A percentile compares a stretch with the other conserved stretches of the same genome.
Conservation (phyloP, 2,888 invertebrate species). For the Ectemnius lituratus region DNA sequence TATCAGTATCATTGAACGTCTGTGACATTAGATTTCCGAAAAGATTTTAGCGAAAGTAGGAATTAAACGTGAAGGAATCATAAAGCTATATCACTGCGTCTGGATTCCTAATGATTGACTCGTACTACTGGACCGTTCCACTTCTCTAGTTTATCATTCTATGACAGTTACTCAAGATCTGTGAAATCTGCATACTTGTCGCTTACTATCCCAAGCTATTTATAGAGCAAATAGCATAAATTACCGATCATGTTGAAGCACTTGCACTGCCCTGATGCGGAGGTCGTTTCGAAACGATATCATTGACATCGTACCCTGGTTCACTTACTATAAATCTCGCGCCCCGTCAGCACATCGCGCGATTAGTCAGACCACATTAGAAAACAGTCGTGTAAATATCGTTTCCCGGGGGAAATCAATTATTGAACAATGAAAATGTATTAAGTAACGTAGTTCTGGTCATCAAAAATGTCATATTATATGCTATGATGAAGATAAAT, state of each 20-base stretch:
- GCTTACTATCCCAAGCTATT: conserved; percentile 36
- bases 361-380: conserved; percentile 8
- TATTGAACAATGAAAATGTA: too few relatives aligned
- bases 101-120: too few relatives aligned
- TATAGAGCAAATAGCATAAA: conserved; percentile 42
- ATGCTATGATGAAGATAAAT: too few relatives aligned
- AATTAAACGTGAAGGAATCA: too few relatives aligned
- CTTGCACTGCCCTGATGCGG: conserved; percentile 48
- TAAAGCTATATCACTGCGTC: too few relatives aligned
- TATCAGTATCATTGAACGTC: too few relatives aligned
- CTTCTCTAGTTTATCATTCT: neutral
- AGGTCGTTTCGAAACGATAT: conserved; percentile 64
- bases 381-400: conserved; percentile 4
- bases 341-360: conserved; percentile 16
- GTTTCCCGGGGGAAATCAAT: too few relatives aligned
- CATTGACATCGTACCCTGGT: conserved; percentile 74
- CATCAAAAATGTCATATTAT: too few relatives aligned
- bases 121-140: too few relatives aligned
- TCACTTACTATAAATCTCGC: conserved; percentile 74
- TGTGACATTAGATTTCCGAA: too few relatives aligned
- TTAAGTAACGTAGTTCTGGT: too few relatives aligned
- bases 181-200: neutral
- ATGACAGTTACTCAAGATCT: conserved; percentile 1
- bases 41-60: too few relatives aligned
- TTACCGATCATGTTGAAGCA: conserved; percentile 22